phyloP scores from a whole-genome alignment of 2,888 invertebrate genomes.

The Pseudanteris insignis region DNA sequence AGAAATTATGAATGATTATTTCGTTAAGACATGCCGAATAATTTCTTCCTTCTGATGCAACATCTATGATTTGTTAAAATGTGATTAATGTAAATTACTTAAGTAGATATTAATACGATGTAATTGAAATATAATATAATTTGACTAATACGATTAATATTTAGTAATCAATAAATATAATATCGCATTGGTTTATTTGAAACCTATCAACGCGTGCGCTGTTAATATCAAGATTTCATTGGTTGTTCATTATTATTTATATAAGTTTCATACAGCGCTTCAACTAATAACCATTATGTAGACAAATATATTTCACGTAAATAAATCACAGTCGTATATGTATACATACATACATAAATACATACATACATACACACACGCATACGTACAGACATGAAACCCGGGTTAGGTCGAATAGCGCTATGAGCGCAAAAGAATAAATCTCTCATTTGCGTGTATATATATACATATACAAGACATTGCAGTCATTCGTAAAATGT shows the following conservation, averaged over 20 bases:
- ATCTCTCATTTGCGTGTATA: constrained; percentile 27
- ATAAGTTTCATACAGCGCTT: constrained; percentile 24
- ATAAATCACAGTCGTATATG: constrained; percentile 44
- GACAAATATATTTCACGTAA: constrained; percentile 63
- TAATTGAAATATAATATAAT: constrained; percentile 53
- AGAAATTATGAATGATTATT: no score
- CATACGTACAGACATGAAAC: no score
- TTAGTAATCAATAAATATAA: constrained; percentile 59
- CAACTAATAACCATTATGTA: constrained; percentile 64
- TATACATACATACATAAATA: constrained; percentile 56
- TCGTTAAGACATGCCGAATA: constrained; percentile 36
- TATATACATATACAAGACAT: constrained; percentile 20
- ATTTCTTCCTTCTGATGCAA: constrained; percentile 41
- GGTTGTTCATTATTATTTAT: constrained; percentile 2
- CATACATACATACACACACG: no score
- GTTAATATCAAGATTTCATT: not conserved
- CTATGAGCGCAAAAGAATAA: constrained; percentile 12
- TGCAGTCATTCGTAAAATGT: constrained; percentile 52
- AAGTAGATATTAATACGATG: constrained; percentile 42
- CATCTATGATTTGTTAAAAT: constrained; percentile 32
- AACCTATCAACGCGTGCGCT: constrained; percentile 31
- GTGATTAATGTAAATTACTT: constrained; percentile 40
- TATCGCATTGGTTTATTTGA: constrained; percentile 54
- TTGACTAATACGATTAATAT: constrained; percentile 59
- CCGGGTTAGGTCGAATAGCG: constrained; percentile 27